Base-by-base conservation (phyloP, 2,888 invertebrate genomes). In the Stenoptilia bipunctidactyla region DNA sequence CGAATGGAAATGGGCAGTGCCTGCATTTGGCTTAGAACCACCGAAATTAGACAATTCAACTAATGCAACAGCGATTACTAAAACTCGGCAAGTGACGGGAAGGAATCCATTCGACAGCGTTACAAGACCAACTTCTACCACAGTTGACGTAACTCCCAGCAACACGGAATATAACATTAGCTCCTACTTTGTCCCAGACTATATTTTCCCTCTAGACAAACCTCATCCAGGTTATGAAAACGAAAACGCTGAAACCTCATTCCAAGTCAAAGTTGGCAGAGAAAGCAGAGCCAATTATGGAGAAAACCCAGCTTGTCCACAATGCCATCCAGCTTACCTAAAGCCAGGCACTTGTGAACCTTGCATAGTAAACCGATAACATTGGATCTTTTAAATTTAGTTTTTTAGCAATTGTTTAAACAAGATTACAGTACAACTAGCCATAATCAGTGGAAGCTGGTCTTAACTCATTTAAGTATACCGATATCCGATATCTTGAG, bases 1-100 rank as follows among this genome's bases (percentile, higher is more conserved):
- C 49, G 87, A 88, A 58, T 88, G 88, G 88, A 88, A 88, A 60
- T 88, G 88, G 88, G 88, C 88, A 3, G 85, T 86, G 1, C 88
- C 88, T 1, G 86, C 88, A 0, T 83, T 86, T 40, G 87, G 84
- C 10, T 58, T 88, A 1, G 77, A 86, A 45, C 86, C 86, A 5
- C 88, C 88, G 0, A 87, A 85, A 45, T 43, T 51, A 20, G 64
- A 65, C 2, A 85, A 86, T 45, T 70, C 61, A 2, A 72, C 67
- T 12, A 60, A 66, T 44, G 15, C 47, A 27, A 20, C 20, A 5
- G 3, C 20, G 8, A 8, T 8, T 20, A 5, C 8, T 5, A 20
- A 20, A 5, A 3, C 3, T 3, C 44, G 51, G 39, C 47, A 70
- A 2, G 49, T 51, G 39, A 58, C 58, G 45, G 69, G 61, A 0